Base-by-base conservation (phyloP, 2,888 invertebrate genomes). In the Teleogryllus oceanicus region DNA sequence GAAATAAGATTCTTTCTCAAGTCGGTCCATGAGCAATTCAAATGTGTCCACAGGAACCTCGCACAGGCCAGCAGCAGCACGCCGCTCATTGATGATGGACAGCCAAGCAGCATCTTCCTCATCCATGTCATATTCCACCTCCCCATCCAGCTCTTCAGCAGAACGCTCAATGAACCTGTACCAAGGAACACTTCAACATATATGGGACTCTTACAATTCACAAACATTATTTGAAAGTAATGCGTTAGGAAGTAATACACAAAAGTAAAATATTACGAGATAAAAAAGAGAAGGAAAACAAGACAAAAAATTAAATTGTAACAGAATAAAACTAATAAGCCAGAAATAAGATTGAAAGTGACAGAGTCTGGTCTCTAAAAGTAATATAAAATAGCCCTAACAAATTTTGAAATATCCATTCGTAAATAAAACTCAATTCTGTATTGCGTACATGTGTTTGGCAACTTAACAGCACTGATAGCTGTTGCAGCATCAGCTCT, bases 21-120 rank as follows among this genome's bases (percentile, higher is more conserved):
- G 89, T 80, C 98, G 91, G 87, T 99, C 99, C 97, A 99, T 98
- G 2, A 99, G 88, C n/a, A 96, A 87, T 86, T 99, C 99, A 86
- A 99, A 92, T 0, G 94, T 94, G 85, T 97, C 96, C 49, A 96
- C 94, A 75, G 93, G 92, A n/a, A 99, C 93, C 0, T 92, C 89
- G 4, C 92, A 91, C 51, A 96, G 86, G 2, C 92, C 92, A 79
- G 92, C 91, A 75, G 92, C 91, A 79, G 91, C 89, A 78, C 99
- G 90, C 83, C 92, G 91, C 84, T 95, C 94, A 87, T 99, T 99
- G 83, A 97, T 93, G 80, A 96, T 90, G 62, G 92, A 90, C 81
- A 99, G 88, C 98, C 98, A 99, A 0, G 96, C 95, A 18, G 95
- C 94, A 85, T 99, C 99, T 88, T 99, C 98, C 86, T 99, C 99